Percentiles rank a stretch among this genome's conserved stretches.
These are phyloP conservation scores for Lamellibrachia satsuma DNA, from an alignment of 2,888 invertebrate genomes.

Conservation along the genomic window DNA sequence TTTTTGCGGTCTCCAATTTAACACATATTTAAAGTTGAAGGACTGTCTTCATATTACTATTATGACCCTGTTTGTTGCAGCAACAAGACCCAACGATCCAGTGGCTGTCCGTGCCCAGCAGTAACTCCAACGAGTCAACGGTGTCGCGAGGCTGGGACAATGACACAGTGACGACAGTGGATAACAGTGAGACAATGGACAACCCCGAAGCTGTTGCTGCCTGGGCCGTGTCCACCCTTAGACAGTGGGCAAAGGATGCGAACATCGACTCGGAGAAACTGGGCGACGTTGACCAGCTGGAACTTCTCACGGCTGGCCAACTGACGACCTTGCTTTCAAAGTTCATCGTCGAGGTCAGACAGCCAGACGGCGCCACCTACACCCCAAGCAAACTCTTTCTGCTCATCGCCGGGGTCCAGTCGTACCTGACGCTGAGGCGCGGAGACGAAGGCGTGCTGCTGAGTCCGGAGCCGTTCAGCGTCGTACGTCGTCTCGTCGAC, in stretches of 20 bases:
- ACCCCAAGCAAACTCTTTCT: neutral
- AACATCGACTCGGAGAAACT: neutral
- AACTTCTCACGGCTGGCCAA: neutral
- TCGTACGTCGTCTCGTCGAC: neutral
- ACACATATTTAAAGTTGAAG: neutral
- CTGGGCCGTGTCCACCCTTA: neutral
- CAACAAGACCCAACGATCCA: neutral
- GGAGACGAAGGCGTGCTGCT: neutral
- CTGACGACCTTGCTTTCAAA: neutral
- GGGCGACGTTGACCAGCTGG: neutral
- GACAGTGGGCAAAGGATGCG: neutral
- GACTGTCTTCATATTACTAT: neutral
- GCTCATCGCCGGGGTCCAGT: neutral
- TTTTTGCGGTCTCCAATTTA: neutral
- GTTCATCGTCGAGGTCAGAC: neutral
- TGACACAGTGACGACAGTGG: neutral
- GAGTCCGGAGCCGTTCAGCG: neutral
- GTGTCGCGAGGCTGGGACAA: constrained; percentile 1
- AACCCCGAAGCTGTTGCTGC: neutral
- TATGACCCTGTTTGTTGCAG: neutral
- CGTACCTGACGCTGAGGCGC: neutral
- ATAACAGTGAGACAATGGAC: neutral
- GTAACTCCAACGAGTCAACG: neutral
- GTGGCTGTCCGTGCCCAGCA: neutral
- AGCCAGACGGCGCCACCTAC: neutral